These are phyloP conservation scores for Pentalonia nigronervosa DNA, from an alignment of 1,140 invertebrate genomes.

Conservation along the genomic window DNA sequence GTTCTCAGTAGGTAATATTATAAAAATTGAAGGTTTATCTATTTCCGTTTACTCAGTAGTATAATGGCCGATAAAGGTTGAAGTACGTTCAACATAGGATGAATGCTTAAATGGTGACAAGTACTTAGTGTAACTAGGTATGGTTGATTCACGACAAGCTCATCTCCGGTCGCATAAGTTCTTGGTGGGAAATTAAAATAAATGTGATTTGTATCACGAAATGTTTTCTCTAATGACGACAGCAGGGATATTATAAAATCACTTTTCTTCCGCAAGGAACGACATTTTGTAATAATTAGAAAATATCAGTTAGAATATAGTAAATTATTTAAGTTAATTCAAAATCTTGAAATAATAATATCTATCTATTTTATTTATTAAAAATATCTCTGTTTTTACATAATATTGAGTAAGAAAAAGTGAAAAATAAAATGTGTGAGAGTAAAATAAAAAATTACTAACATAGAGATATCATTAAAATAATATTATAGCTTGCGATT, in stretches of 20 bases:
- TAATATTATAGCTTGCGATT: neutral
- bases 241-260: no score
- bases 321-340: neutral
- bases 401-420: neutral
- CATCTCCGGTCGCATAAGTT: neutral
- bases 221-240: neutral
- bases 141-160: neutral
- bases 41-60: neutral
- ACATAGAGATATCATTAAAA: neutral
- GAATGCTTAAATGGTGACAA: neutral
- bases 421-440: neutral
- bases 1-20: neutral
- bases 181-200: neutral
- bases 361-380: neutral
- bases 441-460: neutral
- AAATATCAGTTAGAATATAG: neutral
- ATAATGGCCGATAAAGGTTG: neutral
- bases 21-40: neutral
- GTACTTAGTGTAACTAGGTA: neutral
- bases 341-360: neutral
- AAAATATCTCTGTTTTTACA: neutral
- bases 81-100: neutral
- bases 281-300: neutral
- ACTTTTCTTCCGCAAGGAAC: no score
- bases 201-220: neutral